Conservation (phyloP, 2,888 invertebrate genomes). For the Rhamphomyia laevipes region DNA sequence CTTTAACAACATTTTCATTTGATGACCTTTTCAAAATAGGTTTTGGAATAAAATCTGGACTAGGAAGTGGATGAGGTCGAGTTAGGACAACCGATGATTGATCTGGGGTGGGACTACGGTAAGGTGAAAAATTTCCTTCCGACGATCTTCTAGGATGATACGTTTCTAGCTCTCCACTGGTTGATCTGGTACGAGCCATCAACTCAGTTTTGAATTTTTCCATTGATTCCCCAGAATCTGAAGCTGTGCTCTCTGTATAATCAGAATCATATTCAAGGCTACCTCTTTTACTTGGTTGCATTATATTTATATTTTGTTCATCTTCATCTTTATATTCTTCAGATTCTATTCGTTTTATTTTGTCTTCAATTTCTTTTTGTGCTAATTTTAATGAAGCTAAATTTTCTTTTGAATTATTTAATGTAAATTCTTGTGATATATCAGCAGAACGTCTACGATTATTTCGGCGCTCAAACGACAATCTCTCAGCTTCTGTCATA, state of each 20-base stretch:
- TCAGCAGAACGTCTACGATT: constrained; percentile 42
- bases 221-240: constrained; percentile 36
- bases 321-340: constrained; percentile 8
- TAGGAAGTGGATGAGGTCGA: constrained; percentile 49
- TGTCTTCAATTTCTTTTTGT: constrained; percentile 15
- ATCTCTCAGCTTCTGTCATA: constrained; percentile 38
- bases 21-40: constrained; percentile 59
- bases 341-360: not conserved
- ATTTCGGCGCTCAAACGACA: constrained; percentile 39
- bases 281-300: constrained; percentile 18
- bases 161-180: constrained; percentile 48
- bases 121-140: constrained; percentile 31
- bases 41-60: constrained; percentile 63
- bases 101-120: constrained; percentile 38
- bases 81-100: constrained; percentile 47
- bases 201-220: constrained; percentile 36
- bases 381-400: constrained; percentile 27
- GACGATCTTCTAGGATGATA: constrained; percentile 54
- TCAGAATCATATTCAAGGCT: constrained; percentile 45
- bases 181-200: constrained; percentile 29
- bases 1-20: constrained; percentile 32
- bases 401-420: constrained; percentile 27
- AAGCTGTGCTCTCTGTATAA: constrained; percentile 51
- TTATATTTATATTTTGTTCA: constrained; percentile 19
- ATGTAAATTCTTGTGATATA: constrained; percentile 23